Percentiles rank a stretch among this genome's conserved stretches.
Conservation (phyloP, 2,113 vertebrate species). For the Lipophrys pholis region DNA sequence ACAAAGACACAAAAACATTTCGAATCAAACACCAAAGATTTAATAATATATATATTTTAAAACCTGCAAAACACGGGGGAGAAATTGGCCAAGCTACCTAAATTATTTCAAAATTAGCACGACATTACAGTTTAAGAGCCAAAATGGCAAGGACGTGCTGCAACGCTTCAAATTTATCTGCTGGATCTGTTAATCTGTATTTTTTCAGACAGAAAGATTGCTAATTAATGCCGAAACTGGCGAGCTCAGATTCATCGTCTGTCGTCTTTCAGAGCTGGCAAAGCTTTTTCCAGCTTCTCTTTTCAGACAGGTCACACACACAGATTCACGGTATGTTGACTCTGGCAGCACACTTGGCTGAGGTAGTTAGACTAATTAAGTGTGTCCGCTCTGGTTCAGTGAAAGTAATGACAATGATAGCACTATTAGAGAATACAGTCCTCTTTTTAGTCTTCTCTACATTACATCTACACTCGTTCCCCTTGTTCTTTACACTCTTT, state of each 20-base stretch:
- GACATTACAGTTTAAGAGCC: constrained; percentile 11
- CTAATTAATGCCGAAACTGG: constrained; percentile 22
- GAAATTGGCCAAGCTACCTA: neutral
- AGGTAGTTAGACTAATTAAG: constrained; percentile 55
- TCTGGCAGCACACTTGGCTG: constrained; percentile 29
- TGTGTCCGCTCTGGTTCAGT: constrained; percentile 52
- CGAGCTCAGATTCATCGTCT: constrained; percentile 41
- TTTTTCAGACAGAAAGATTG: constrained; percentile 8
- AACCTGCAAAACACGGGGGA: neutral
- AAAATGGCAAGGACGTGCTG: constrained; percentile 2
- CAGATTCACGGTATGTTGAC: constrained; percentile 19
- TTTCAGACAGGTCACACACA: constrained; percentile 8
- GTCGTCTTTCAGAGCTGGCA: constrained; percentile 7
- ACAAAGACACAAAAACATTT: neutral
- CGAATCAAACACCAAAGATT: neutral
- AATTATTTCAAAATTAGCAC: constrained; percentile 10
- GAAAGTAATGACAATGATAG: constrained; percentile 54
- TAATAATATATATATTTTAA: neutral
- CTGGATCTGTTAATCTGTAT: constrained; percentile 28
- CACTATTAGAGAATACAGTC: constrained; percentile 29
- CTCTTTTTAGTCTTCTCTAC: neutral
- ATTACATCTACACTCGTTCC: neutral
- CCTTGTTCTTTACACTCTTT: neutral
- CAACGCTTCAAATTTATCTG: constrained; percentile 14
- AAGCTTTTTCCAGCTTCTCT: constrained; percentile 14